Conservation (phyloP, 2,113 vertebrate species). For the zebrafish (Danio rerio) region GRCz12tu NC_133179.1:5250001-5250500, state of each 20-base stretch:
- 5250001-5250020: no score
- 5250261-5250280: slow-evolving; percentile 38
- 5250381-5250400: slow-evolving; percentile 6
- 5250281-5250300: slow-evolving; percentile 2
- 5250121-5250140: slow-evolving; percentile 7
- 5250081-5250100: background rate
- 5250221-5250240: slow-evolving; percentile 17
- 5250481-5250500: background rate
- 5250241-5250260: slow-evolving; percentile 44
- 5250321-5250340: slow-evolving; percentile 11
- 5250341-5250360: background rate
- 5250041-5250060: background rate
- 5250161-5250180: slow-evolving; percentile 13
- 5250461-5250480: background rate
- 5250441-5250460: background rate
- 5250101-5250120: slow-evolving; percentile 1
- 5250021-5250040: background rate
- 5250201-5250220: background rate
- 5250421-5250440: background rate
- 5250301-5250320: slow-evolving; percentile 6
- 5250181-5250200: slow-evolving; percentile 16
- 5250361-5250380: slow-evolving; percentile 14
- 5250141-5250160: background rate
- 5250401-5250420: background rate
- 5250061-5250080: background rate